A percentile compares a stretch with the other conserved stretches of the same genome.
Evolutionary conservation across 2,797 vertebrate genomes (phyloP).

Genomic region (Sebastes matsubarae): DNA sequence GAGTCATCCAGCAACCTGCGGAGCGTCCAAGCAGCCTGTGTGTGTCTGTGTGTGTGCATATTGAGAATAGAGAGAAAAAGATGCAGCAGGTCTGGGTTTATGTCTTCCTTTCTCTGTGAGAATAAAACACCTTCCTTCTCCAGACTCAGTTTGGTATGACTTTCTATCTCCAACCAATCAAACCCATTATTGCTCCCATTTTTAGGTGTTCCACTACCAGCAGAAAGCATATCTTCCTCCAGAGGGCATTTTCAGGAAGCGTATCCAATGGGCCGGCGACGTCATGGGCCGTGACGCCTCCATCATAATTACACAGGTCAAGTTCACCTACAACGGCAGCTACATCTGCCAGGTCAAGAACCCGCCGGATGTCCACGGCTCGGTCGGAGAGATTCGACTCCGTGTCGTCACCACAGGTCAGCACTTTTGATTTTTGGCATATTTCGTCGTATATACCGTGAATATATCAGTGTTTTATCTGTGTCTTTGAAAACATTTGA

Average conservation of each 20-base stretch:
- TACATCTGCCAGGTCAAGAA: conserved; percentile 94
- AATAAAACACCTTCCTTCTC: conserved; percentile 10
- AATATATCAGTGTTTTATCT: background rate
- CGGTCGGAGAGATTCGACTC: conserved; percentile 85
- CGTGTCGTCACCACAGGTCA: conserved; percentile 86
- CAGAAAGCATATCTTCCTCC: conserved; percentile 74
- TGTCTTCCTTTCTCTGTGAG: conserved; percentile 1
- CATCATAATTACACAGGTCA: conserved; percentile 86
- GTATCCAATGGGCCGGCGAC: conserved; percentile 89
- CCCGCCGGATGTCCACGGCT: conserved; percentile 87
- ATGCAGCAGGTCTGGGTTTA: conserved; percentile 20
- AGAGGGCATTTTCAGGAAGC: conserved; percentile 84
- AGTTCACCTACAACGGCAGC: conserved; percentile 90
- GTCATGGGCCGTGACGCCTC: conserved; percentile 85
- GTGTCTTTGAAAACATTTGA: background rate
- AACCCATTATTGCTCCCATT: background rate
- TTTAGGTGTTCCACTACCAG: conserved; percentile 90
- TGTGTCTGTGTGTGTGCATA: conserved; percentile 17
- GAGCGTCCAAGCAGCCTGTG: conserved; percentile 45
- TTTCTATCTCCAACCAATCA: background rate
- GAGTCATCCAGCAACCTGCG: conserved; percentile 60
- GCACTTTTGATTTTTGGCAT: background rate
- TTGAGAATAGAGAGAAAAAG: conserved; percentile 21
- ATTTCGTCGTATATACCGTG: background rate
- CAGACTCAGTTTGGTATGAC: background rate